A percentile compares a stretch with the other conserved stretches of the same genome.
These are phyloP conservation scores for Cichlasoma orientale DNA, from an alignment of 2,797 vertebrate species.

Conservation along the genomic window DNA sequence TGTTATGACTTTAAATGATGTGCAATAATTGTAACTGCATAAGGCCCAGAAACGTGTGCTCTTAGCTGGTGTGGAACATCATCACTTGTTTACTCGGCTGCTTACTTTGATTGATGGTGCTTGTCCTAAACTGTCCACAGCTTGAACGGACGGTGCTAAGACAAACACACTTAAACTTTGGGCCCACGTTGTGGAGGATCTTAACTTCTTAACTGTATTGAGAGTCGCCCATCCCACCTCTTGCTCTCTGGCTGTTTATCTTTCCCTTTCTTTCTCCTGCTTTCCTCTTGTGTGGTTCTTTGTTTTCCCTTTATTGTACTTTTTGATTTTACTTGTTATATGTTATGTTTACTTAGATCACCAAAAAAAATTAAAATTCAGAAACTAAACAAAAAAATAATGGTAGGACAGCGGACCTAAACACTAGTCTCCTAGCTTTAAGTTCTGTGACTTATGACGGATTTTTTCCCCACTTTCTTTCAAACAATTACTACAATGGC, in stretches of 20 bases:
- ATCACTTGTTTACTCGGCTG: not conserved
- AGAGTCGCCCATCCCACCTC: not conserved
- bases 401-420: not conserved
- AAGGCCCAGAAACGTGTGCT: not conserved
- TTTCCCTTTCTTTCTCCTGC: not conserved
- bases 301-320: not conserved
- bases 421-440: not conserved
- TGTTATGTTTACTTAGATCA: not conserved
- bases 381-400: not conserved
- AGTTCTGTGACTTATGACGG: not conserved
- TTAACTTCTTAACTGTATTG: not conserved
- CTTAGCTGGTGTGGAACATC: not conserved
- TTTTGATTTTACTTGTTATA: not conserved
- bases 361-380: too few relatives aligned
- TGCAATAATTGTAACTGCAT: not conserved
- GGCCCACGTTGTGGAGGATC: not conserved
- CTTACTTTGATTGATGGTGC: not conserved
- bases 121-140: not conserved
- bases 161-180: not conserved
- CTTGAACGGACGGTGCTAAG: not conserved
- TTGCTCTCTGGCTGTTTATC: not conserved
- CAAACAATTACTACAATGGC: not conserved
- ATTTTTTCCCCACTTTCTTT: not conserved
- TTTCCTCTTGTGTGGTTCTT: not conserved
- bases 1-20: accelerated